phyloP scores from a whole-genome alignment of 2,113 vertebrate species.

The Sorex fumeus region DNA sequence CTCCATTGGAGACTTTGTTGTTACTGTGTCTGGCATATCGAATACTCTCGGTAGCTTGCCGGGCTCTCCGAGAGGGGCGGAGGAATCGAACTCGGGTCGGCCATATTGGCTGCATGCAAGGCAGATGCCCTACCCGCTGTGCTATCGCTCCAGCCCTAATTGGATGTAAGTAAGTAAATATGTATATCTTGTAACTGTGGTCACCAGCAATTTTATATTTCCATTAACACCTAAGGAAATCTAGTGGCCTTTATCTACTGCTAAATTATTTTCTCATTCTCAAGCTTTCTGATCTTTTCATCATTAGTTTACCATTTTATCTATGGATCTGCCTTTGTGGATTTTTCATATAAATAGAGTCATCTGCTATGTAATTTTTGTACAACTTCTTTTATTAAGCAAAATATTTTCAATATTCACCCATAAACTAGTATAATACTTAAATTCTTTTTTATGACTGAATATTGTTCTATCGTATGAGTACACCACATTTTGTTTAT shows the following conservation, averaged over 20 bases:
- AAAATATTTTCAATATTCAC: slow-evolving; percentile 41
- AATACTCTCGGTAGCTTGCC: too few relatives aligned
- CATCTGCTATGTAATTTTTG: background rate
- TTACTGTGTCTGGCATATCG: too few relatives aligned
- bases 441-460: background rate
- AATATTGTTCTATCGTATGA: background rate
- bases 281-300: background rate
- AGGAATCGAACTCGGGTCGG: too few relatives aligned
- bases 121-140: too few relatives aligned
- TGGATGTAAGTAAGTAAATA: background rate
- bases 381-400: background rate
- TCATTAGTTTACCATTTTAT: background rate
- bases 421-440: background rate
- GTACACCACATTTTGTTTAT: slow-evolving; percentile 4
- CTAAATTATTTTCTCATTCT: background rate
- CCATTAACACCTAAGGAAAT: slow-evolving; percentile 8
- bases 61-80: too few relatives aligned
- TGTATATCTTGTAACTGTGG: background rate
- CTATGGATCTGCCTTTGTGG: background rate
- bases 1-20: too few relatives aligned
- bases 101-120: too few relatives aligned
- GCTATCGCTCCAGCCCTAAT: too few relatives aligned
- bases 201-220: slow-evolving; percentile 20
- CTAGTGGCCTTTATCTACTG: background rate
- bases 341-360: background rate